These are phyloP conservation scores for Podabrus alpinus DNA, from an alignment of 2,888 invertebrate species.

Conservation along the genomic window DNA sequence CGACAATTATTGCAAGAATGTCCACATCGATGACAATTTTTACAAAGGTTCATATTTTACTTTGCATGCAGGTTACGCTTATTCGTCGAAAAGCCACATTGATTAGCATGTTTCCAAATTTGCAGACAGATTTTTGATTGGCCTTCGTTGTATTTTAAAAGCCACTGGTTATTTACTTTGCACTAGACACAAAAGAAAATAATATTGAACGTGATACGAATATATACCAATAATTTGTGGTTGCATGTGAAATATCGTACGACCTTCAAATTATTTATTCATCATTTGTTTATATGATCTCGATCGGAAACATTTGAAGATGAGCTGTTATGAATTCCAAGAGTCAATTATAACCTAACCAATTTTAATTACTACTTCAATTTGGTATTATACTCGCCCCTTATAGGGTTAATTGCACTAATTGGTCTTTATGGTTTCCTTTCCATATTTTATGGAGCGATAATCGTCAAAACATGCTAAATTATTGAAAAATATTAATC, in stretches of 20 bases:
- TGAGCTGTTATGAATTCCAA: slow-evolving; percentile 14
- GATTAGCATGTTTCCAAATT: slow-evolving; percentile 8
- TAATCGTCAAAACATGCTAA: neutral
- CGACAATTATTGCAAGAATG: slow-evolving; percentile 6
- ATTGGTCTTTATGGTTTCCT: neutral
- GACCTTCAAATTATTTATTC: slow-evolving; percentile 25
- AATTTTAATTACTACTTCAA: neutral
- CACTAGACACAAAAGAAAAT: slow-evolving; percentile 27
- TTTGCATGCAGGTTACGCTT: neutral
- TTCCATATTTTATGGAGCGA: neutral
- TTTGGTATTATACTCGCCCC: slow-evolving; percentile 1
- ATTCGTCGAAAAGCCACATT: neutral
- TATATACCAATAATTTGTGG: slow-evolving; percentile 5
- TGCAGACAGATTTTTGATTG: slow-evolving; percentile 13
- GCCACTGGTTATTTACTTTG: slow-evolving; percentile 15
- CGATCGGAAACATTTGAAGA: slow-evolving; percentile 17
- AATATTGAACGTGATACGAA: slow-evolving; percentile 14
- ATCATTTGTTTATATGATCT: slow-evolving; percentile 18
- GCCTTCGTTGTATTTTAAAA: slow-evolving; percentile 11
- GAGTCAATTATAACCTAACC: slow-evolving; percentile 16
- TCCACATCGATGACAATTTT: neutral
- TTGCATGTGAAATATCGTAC: slow-evolving; percentile 13
- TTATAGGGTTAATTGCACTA: neutral
- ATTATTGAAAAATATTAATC: neutral
- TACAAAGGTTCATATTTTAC: neutral